A percentile compares a stretch with the other conserved stretches of the same genome.
These are phyloP conservation scores for Scaptodrosophila lebanonensis DNA, from an alignment of 1,140 invertebrate genomes.

Conservation along the genomic window DNA sequence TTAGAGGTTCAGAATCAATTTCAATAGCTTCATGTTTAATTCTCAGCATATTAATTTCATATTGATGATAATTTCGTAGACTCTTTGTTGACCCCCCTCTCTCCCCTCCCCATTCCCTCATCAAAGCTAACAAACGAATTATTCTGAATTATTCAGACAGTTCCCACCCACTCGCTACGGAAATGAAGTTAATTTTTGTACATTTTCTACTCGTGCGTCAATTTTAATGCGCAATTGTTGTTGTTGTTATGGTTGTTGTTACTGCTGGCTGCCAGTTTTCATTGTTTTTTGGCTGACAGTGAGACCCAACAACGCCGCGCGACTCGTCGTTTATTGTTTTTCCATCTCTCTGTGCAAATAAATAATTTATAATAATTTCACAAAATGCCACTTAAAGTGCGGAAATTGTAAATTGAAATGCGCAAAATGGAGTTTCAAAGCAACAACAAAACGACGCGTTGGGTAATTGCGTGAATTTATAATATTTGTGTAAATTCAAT, in stretches of 20 bases:
- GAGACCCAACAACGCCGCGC: no score
- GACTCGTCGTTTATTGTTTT: constrained; percentile 40
- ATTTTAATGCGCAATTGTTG: constrained; percentile 34
- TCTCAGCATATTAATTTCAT: constrained; percentile 37
- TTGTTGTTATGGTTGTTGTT: constrained; percentile 20
- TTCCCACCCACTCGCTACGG: constrained; percentile 10
- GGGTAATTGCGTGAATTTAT: constrained; percentile 34
- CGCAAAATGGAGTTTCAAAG: constrained; percentile 38
- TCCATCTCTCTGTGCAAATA: constrained; percentile 21
- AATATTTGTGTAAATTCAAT: constrained; percentile 37
- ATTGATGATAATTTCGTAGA: constrained; percentile 41
- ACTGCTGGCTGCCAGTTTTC: constrained; percentile 2
- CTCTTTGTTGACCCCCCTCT: no score
- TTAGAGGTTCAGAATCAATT: not conserved
- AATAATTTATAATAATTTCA: constrained; percentile 58
- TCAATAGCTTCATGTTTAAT: constrained; percentile 6
- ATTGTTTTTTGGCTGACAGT: no score
- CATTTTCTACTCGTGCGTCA: constrained; percentile 50
- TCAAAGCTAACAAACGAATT: no score
- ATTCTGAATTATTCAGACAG: no score
- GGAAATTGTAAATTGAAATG: constrained; percentile 33
- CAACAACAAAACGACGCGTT: constrained; percentile 4
- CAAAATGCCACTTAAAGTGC: constrained; percentile 52
- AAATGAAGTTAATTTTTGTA: constrained; percentile 48
- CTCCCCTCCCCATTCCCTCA: no score